These are phyloP conservation scores for Chelonus insularis DNA, from an alignment of 1,140 invertebrate species.

Conservation along the genomic window DNA sequence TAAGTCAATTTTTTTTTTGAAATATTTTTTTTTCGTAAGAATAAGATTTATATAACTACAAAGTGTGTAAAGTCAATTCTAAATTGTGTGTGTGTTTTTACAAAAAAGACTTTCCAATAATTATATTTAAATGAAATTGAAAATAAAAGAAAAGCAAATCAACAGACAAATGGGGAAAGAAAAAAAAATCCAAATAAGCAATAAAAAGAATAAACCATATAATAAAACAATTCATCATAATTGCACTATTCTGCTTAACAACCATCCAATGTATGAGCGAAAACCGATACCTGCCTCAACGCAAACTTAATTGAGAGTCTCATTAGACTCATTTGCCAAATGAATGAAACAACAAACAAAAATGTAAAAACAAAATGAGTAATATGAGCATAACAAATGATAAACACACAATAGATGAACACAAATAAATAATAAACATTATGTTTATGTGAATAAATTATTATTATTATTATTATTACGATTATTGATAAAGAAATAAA, in stretches of 20 bases:
- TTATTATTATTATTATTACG: constrained; percentile 50
- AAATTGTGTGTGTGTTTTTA: background rate
- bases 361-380: no score
- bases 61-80: constrained; percentile 3
- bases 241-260: background rate
- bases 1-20: no score
- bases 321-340: constrained; percentile 44
- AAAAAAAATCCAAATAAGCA: no score
- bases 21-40: no score
- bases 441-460: background rate
- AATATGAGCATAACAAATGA: constrained; percentile 35
- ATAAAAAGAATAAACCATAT: background rate
- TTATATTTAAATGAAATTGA: no score
- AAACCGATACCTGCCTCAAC: constrained; percentile 45
- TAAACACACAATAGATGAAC: constrained; percentile 37
- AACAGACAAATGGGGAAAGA: no score
- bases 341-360: constrained; percentile 23
- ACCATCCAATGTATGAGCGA: constrained; percentile 19
- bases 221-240: background rate
- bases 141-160: no score
- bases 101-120: background rate
- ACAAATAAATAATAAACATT: no score
- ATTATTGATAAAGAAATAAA: constrained; percentile 19
- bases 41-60: background rate
- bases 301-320: constrained; percentile 34